A percentile compares a stretch with the other conserved stretches of the same genome.
Conservation (phyloP, 1,140 invertebrate species). For the Diorhabda sublineata region DNA sequence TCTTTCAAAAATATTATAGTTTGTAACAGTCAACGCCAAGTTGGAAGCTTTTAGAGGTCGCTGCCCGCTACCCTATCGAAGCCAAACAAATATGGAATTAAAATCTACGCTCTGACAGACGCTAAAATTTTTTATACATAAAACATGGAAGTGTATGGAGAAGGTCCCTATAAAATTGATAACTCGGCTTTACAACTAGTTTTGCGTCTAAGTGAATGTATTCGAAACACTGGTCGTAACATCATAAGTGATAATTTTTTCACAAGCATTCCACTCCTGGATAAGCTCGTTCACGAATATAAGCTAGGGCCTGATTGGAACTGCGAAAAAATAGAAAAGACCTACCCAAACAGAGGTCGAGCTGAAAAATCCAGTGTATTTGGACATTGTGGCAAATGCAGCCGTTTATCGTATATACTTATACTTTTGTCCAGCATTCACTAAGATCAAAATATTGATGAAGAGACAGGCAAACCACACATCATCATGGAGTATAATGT, state of each 20-base stretch:
- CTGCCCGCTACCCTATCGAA: slow-evolving; percentile 34
- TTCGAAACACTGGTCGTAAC: slow-evolving; percentile 38
- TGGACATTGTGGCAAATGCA: slow-evolving; percentile 14
- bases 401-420: slow-evolving; percentile 36
- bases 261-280: slow-evolving; percentile 29
- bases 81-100: too few species aligned
- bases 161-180: slow-evolving; percentile 17
- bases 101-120: too few species aligned
- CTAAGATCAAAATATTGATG: slow-evolving; percentile 31
- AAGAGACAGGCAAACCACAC: slow-evolving; percentile 23
- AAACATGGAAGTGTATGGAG: slow-evolving; percentile 40
- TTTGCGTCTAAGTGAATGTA: slow-evolving; percentile 31
- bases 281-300: slow-evolving; percentile 26
- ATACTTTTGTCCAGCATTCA: slow-evolving; percentile 40
- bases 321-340: too few species aligned
- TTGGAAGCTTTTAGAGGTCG: slow-evolving; percentile 37
- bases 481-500: too few species aligned
- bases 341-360: slow-evolving; percentile 7
- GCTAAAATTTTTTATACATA: background rate
- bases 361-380: slow-evolving; percentile 26
- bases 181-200: slow-evolving; percentile 33
- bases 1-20: too few species aligned
- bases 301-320: too few species aligned
- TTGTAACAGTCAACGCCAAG: too few species aligned
- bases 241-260: slow-evolving; percentile 43